These are phyloP conservation scores for Noctuana brunneofusca DNA, from an alignment of 2,888 invertebrate genomes.

Conservation along the genomic window DNA sequence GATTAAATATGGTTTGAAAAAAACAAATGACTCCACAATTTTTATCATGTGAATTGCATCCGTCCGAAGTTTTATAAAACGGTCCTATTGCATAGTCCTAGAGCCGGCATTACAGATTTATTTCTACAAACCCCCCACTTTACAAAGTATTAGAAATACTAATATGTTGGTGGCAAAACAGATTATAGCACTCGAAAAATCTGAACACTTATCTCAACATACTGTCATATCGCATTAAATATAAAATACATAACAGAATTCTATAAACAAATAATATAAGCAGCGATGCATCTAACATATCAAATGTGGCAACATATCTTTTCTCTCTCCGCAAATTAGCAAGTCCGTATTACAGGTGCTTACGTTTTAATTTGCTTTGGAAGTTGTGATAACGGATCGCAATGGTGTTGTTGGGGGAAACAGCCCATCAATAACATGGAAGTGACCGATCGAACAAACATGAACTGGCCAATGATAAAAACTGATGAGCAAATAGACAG, in stretches of 20 bases:
- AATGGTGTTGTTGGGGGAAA: conserved; percentile 57
- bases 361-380: conserved; percentile 31
- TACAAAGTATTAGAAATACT: neutral
- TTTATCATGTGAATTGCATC: too few relatives aligned
- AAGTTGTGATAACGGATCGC: conserved; percentile 44
- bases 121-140: too few relatives aligned
- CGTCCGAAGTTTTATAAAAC: too few relatives aligned
- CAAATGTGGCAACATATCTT: neutral
- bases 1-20: too few relatives aligned
- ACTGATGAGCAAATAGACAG: conserved; percentile 81
- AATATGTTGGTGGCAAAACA: neutral
- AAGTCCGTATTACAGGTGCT: conserved; percentile 28
- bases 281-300: conserved; percentile 10
- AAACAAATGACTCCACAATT: too few relatives aligned
- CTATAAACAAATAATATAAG: conserved; percentile 43
- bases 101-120: too few relatives aligned
- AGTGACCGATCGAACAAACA: conserved; percentile 81
- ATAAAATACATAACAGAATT: conserved; percentile 39
- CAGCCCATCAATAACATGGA: conserved; percentile 76
- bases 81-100: too few relatives aligned
- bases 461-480: conserved; percentile 80
- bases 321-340: conserved; percentile 16
- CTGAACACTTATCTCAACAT: neutral
- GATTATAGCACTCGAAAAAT: neutral
- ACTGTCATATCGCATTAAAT: neutral